Conservation (phyloP, 2,113 vertebrate species). For the Apteryx owenii region DNA sequence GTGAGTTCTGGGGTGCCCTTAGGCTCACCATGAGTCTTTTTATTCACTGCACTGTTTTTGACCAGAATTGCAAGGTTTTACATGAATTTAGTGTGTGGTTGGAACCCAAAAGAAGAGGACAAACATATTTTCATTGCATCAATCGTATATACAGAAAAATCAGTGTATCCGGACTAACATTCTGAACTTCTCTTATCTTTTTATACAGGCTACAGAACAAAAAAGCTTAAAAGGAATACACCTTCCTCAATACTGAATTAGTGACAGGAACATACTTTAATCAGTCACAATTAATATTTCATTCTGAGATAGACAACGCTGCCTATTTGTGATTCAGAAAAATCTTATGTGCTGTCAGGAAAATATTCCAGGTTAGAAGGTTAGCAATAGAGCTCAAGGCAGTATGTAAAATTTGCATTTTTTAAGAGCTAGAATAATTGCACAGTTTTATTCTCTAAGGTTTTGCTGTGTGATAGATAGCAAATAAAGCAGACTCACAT, state of each 20-base stretch:
- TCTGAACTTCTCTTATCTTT: neutral
- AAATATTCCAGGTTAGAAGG: neutral
- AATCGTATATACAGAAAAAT: neutral
- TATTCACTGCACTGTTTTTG: neutral
- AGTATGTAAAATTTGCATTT: neutral
- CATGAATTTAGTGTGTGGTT: neutral
- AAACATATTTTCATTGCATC: neutral
- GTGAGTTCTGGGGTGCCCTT: neutral
- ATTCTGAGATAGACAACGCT: neutral
- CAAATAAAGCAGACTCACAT: constrained; percentile 51
- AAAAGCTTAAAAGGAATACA: neutral
- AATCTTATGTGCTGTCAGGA: neutral
- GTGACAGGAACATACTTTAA: neutral
- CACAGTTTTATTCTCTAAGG: neutral
- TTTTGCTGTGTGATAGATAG: constrained; percentile 28
- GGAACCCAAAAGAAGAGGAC: neutral
- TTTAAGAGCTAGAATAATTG: constrained; percentile 13
- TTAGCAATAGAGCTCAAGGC: neutral
- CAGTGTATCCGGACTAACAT: neutral
- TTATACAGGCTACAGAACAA: neutral
- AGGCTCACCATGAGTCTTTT: neutral
- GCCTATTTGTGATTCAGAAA: neutral
- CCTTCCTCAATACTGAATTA: neutral
- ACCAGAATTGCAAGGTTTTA: neutral
- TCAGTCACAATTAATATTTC: neutral